Percentiles rank a stretch among this genome's conserved stretches.
Evolutionary conservation across 2,113 vertebrate genomes (phyloP).

Genomic region (Microcebus jonahi): DNA sequence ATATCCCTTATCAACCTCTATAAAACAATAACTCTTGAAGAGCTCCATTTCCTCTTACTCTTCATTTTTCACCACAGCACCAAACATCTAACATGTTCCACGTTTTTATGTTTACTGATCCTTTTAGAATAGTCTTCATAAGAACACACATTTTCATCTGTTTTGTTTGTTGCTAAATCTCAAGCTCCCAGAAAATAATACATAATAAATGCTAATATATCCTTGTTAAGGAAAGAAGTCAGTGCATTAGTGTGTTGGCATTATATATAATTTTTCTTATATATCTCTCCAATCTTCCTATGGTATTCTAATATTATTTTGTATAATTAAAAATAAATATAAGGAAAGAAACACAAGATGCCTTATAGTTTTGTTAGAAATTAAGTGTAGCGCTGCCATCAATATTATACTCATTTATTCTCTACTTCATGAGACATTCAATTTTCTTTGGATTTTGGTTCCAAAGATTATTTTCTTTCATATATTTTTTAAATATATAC

Average conservation of each 20-base stretch:
- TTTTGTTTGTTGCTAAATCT: neutral
- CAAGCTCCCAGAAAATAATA: neutral
- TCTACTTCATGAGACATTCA: neutral
- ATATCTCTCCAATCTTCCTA: neutral
- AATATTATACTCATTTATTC: neutral
- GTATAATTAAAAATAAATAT: neutral
- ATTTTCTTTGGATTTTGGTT: neutral
- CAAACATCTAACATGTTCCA: neutral
- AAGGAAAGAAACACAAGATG: neutral
- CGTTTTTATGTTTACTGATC: neutral
- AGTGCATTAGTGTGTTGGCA: neutral
- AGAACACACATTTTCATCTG: neutral
- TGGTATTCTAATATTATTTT: neutral
- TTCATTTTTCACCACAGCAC: neutral
- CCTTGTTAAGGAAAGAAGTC: neutral
- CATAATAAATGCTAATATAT: neutral
- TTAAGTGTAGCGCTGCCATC: neutral
- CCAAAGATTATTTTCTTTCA: neutral
- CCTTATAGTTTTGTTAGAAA: neutral
- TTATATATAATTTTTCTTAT: neutral
- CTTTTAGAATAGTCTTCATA: neutral
- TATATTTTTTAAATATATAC: neutral
- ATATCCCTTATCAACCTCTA: neutral
- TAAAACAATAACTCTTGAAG: neutral
- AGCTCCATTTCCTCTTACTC: neutral